Evolutionary conservation across 2,888 invertebrate species (phyloP), one percentile per base, ranked within the genome.

Genomic region (Leptogaster cylindrica): DNA sequence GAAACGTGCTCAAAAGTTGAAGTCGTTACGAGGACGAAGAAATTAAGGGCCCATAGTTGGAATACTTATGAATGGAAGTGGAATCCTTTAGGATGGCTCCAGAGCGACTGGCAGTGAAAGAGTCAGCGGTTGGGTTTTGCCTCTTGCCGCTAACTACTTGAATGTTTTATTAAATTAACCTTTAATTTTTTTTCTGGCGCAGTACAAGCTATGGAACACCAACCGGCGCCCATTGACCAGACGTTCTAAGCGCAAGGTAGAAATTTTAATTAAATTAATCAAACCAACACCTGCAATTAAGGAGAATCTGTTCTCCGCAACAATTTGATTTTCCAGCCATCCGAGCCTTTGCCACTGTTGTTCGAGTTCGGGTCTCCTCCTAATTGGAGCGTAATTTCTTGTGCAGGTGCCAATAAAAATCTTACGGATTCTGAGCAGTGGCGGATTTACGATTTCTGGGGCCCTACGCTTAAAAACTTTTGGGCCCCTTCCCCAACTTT

Each of bases 231-330:
- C 51, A 31, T 14, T 51, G 16, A 51, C 51, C 51, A 14, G 28
- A 14, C 28, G 23, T 28, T 12, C 23, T 28, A 3, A 14, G 51
- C 28, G 14, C 51, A 27, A 55, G 36, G 55, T 55, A 55, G 39
- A 55, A 55, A 23, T 55, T 55, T 55, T 55, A 55, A 55, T 55
- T 55, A 55, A 55, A 36, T 55, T 55, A 36, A 55, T 55, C 39
- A 55, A 55, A 55, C 23, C 39, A 55, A 36, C 55, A 55, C 55
- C 55, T 55, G 55, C 36, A 55, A n/a, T 55, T 55, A 33, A 52
- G 33, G 18, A n/a, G n/a, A n/a, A n/a, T n/a, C n/a, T n/a, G n/a
- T n/a, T n/a, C n/a, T n/a, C n/a, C n/a, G n/a, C n/a, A n/a, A n/a
- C n/a, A n/a, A n/a, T n/a, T n/a, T n/a, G n/a, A n/a, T n/a, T n/a